These are phyloP conservation scores for Bambusicola thoracicus DNA, from an alignment of 2,113 vertebrate genomes.

Conservation along the genomic window DNA sequence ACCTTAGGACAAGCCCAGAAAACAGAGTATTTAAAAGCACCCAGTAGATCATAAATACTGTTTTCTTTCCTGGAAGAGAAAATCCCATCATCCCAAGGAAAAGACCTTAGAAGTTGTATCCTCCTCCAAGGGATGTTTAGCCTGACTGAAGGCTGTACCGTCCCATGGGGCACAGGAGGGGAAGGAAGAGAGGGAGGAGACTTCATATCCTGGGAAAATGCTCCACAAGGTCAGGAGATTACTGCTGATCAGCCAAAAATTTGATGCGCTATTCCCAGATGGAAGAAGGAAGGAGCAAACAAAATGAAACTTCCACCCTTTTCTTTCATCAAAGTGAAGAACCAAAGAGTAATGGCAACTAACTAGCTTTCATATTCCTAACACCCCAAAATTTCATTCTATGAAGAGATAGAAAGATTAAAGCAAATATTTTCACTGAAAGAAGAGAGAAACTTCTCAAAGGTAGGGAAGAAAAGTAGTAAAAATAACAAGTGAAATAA, in stretches of 20 bases:
- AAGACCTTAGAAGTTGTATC: neutral
- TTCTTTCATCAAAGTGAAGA: conserved; percentile 14
- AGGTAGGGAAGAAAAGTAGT: neutral
- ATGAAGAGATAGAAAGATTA: neutral
- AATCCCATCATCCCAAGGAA: neutral
- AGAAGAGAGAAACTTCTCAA: neutral
- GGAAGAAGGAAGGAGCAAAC: conserved; percentile 15
- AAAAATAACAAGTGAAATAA: neutral
- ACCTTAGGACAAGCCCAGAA: conserved; percentile 17
- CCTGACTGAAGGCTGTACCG: neutral
- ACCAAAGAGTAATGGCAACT: conserved; percentile 2
- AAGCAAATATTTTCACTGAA: neutral
- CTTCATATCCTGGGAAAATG: conserved; percentile 60
- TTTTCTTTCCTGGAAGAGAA: neutral
- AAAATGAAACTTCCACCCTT: conserved; percentile 30
- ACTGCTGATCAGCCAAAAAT: conserved; percentile 42
- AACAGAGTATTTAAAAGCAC: conserved; percentile 16
- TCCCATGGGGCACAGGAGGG: neutral
- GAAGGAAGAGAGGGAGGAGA: conserved; percentile 18
- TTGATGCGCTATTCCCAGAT: conserved; percentile 16
- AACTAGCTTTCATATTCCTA: neutral
- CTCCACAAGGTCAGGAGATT: conserved; percentile 38
- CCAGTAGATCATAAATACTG: neutral
- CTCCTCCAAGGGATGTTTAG: neutral
- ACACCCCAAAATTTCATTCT: neutral